Evolutionary conservation across 53 echinoderm and acorn worm species (phyloP), one percentile per base, ranked within the genome.

Genomic region (Zoroaster sp.): DNA sequence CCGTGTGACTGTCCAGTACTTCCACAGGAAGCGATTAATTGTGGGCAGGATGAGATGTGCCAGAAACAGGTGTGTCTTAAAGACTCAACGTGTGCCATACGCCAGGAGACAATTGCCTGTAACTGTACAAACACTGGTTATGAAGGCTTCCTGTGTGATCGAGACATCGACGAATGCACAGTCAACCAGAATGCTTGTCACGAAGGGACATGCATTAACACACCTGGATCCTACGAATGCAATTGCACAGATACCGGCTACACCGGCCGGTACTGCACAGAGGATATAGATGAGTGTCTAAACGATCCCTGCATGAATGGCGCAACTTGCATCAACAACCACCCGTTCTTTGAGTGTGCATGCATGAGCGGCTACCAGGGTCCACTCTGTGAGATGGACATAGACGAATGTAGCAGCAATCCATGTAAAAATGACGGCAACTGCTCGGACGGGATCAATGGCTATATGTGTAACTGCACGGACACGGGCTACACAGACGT

Each of bases 221-320:
- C 35, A 18, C 69, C 70, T 15, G 93, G 93, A 23, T 21, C 79
- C 7, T 94, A 89, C 73, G 59, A 81, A 39, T 94, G 98, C 74
- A 77, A 93, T 69, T 95, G 98, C 74, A 75, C 83, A 1, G 87
- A 82, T 40, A 95, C 92, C 13, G 98, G 98, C 14, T 95, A 75
- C 75, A 91, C 66, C 1, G 98, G 95, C 13, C 13, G 15, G 2
- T 87, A 66, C 78, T 98, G 98, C 49, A 91, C 89, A 0, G 69
- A 86, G 66, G 94, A 95, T 63, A 94, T 95, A 34, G 63, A 98
- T 31, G 95, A 98, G 47, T 98, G 98, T 35, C 31, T 33, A 17
- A 73, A 79, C 45, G 63, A 83, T 25, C 93, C 94, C 0, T 99
- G 99, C 49, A 74, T 88, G 75, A 91, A 94, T 44, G 93, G 94